phyloP scores from a whole-genome alignment of 1,140 invertebrate species.

The Brachionus manjavacas region DNA sequence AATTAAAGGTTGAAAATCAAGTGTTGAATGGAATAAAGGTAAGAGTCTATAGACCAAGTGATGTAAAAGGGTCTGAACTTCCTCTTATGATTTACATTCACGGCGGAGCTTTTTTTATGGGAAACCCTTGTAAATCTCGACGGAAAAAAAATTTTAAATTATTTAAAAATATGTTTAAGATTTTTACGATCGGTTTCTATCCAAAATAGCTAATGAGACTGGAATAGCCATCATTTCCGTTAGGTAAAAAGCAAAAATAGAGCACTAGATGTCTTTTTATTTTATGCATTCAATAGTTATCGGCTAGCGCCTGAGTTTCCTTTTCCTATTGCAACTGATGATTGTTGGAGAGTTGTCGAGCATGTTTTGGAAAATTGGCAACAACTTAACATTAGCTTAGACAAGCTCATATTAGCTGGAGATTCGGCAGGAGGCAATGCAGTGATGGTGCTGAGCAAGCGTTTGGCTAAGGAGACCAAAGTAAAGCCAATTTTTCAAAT shows the following conservation, averaged over 20 bases:
- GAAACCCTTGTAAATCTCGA: neutral
- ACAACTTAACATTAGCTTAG: neutral
- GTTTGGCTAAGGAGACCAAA: neutral
- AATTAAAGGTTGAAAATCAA: neutral
- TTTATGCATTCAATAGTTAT: neutral
- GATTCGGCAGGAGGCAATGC: conserved; percentile 31
- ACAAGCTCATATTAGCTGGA: neutral
- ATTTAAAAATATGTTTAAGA: neutral
- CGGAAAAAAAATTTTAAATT: neutral
- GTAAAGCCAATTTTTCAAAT: neutral
- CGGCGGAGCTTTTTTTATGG: neutral
- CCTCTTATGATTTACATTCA: neutral
- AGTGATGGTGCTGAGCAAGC: neutral
- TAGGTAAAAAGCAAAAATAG: neutral
- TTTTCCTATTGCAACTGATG: neutral
- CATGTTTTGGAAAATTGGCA: neutral
- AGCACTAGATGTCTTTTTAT: neutral
- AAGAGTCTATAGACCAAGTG: conserved; percentile 12
- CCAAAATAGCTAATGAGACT: neutral
- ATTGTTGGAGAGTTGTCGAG: neutral
- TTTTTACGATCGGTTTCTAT: neutral
- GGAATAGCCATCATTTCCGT: neutral
- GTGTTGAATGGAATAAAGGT: neutral
- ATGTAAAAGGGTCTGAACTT: neutral
- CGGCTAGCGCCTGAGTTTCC: conserved; percentile 24